These are phyloP conservation scores for Tyrannus savana DNA, from an alignment of 2,113 vertebrate species.

Conservation along the genomic window DNA sequence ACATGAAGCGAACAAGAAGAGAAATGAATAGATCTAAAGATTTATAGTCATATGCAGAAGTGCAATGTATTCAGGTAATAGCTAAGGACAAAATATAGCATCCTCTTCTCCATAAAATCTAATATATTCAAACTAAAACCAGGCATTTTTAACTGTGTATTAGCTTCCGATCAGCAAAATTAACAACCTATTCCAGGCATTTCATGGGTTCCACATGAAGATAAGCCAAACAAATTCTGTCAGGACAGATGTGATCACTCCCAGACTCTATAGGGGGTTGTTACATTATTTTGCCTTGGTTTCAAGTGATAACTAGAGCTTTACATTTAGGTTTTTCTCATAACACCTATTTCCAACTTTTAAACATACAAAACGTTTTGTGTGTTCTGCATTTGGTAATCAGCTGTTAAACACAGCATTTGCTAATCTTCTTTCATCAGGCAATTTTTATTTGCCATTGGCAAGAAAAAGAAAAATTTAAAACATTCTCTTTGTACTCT, in stretches of 20 bases:
- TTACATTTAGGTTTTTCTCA: conserved; percentile 52
- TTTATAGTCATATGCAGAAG: not conserved
- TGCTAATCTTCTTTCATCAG: conserved; percentile 67
- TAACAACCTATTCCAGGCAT: conserved; percentile 67
- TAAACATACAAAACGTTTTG: conserved; percentile 66
- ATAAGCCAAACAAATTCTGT: conserved; percentile 70
- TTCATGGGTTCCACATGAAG: conserved; percentile 63
- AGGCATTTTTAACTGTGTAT: conserved; percentile 44
- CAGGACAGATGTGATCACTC: conserved; percentile 75
- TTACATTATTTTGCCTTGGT: conserved; percentile 59
- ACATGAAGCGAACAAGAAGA: not conserved
- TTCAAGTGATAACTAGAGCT: conserved; percentile 53
- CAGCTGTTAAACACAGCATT: conserved; percentile 54
- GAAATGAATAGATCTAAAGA: not conserved
- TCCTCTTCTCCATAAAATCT: not conserved
- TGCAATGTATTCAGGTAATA: conserved; percentile 5
- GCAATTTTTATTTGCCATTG: conserved; percentile 55
- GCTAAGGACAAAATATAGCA: not conserved
- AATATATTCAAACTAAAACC: conserved; percentile 7
- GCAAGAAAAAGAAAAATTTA: conserved; percentile 4
- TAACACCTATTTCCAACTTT: conserved; percentile 69
- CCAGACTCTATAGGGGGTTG: conserved; percentile 34
- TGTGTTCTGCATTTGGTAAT: conserved; percentile 45
- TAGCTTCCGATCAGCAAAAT: conserved; percentile 70
- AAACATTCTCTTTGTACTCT: conserved; percentile 3